phyloP scores from a whole-genome alignment of 2,113 vertebrate species.

The Piprites chloris region DNA sequence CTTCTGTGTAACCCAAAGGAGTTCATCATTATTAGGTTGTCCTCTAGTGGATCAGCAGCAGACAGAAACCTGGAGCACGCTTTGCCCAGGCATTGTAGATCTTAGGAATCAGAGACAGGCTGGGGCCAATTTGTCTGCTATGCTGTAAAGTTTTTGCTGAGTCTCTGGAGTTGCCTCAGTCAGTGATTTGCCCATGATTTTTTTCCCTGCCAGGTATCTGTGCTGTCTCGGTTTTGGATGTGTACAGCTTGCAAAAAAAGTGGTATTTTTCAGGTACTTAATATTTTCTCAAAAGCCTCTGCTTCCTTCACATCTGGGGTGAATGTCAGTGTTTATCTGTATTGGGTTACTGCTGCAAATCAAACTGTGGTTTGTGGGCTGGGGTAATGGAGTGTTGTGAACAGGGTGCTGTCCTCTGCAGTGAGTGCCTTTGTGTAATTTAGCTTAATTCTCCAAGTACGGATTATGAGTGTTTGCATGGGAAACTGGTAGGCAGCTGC shows the following conservation, averaged over 20 bases:
- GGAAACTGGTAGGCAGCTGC: neutral
- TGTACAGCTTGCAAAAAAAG: neutral
- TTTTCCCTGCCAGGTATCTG: neutral
- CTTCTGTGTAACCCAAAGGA: neutral
- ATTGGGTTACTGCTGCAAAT: neutral
- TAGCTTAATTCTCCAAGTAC: neutral
- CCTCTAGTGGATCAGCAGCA: conserved; percentile 16
- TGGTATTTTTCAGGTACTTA: neutral
- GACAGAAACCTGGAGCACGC: neutral
- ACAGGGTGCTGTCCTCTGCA: neutral
- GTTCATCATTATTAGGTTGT: conserved; percentile 34
- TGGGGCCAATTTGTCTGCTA: neutral
- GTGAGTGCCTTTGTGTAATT: neutral
- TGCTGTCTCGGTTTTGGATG: neutral
- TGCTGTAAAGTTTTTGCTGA: neutral
- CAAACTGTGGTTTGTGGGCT: neutral
- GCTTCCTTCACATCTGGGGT: neutral
- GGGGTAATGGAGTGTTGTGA: neutral
- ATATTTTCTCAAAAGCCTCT: neutral
- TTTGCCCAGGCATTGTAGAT: neutral
- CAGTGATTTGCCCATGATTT: neutral
- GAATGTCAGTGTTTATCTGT: neutral
- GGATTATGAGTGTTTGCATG: neutral
- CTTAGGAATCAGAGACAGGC: neutral
- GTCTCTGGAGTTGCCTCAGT: neutral